A percentile compares a stretch with the other conserved stretches of the same genome.
Conservation (phyloP, 1,140 invertebrate species). For the Mycetomoellerius zeteki region DNA sequence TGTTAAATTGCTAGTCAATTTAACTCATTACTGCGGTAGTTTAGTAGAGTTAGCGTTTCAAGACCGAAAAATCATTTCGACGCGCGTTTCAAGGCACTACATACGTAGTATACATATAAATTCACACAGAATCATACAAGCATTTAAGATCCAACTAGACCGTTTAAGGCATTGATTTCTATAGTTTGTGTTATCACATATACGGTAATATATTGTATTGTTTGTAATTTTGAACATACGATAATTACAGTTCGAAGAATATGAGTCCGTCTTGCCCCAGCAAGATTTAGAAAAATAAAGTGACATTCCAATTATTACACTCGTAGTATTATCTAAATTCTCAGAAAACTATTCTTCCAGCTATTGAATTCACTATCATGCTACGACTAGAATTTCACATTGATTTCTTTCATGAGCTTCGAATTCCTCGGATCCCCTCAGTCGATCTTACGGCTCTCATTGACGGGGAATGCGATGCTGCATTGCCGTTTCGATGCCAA, state of each 20-base stretch:
- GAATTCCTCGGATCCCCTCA: slow-evolving; percentile 56
- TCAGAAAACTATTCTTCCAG: background rate
- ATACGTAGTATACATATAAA: no score
- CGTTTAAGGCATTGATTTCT: no score
- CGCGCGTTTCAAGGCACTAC: no score
- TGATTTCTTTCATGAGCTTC: slow-evolving; percentile 56
- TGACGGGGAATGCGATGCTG: slow-evolving; percentile 61
- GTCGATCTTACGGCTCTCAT: slow-evolving; percentile 46
- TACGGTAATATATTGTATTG: no score
- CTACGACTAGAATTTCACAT: slow-evolving; percentile 46
- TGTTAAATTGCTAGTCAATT: no score
- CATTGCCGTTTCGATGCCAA: slow-evolving; percentile 59
- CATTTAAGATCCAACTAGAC: no score
- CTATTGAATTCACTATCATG: slow-evolving; percentile 29
- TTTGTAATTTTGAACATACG: background rate
- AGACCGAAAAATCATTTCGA: no score
- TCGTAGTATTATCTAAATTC: slow-evolving; percentile 40
- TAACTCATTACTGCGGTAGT: no score
- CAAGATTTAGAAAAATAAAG: background rate
- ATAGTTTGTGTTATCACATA: no score
- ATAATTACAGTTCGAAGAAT: background rate
- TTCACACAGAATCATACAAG: no score
- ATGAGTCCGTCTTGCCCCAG: background rate
- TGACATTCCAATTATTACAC: background rate
- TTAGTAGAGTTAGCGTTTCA: no score